These are phyloP conservation scores for Sinocyclocheilus rhinocerous DNA, from an alignment of 2,113 vertebrate species.

Conservation along the genomic window DNA sequence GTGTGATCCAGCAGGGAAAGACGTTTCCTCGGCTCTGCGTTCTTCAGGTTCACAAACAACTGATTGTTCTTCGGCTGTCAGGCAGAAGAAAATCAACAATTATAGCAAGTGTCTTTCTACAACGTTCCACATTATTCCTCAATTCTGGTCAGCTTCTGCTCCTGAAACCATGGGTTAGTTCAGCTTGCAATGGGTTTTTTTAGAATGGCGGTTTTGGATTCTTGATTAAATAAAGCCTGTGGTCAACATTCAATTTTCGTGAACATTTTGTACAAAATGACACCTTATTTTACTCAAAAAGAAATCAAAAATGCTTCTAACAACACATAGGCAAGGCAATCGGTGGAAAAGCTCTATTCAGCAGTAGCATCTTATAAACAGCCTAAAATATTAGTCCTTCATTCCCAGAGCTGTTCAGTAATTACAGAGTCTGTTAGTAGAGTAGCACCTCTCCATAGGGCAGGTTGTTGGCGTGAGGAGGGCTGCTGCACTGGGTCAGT, in stretches of 20 bases:
- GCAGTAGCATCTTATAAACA: neutral
- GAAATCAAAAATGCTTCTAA: neutral
- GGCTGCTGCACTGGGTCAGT: conserved; percentile 84
- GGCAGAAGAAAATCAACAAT: conserved; percentile 32
- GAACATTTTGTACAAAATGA: neutral
- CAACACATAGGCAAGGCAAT: neutral
- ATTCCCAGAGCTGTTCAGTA: too few species aligned
- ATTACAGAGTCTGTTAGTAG: too few species aligned
- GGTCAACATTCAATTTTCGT: neutral
- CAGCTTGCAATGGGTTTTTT: too few species aligned
- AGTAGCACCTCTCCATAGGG: conserved; percentile 80
- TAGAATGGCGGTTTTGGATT: neutral
- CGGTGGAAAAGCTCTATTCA: neutral
- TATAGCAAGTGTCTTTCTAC: neutral
- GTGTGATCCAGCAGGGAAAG: conserved; percentile 74
- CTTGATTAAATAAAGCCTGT: neutral
- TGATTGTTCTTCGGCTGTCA: conserved; percentile 70
- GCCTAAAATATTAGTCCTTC: too few species aligned
- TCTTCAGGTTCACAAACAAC: conserved; percentile 87
- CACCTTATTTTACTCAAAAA: neutral
- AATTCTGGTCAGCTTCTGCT: too few species aligned
- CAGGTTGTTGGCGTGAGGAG: conserved; percentile 78
- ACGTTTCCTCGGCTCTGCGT: conserved; percentile 80
- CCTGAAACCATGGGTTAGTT: too few species aligned
- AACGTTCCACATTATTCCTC: too few species aligned